These are phyloP conservation scores for Sterrhoptilus dennistouni DNA, from an alignment of 2,113 vertebrate species.

Conservation along the genomic window DNA sequence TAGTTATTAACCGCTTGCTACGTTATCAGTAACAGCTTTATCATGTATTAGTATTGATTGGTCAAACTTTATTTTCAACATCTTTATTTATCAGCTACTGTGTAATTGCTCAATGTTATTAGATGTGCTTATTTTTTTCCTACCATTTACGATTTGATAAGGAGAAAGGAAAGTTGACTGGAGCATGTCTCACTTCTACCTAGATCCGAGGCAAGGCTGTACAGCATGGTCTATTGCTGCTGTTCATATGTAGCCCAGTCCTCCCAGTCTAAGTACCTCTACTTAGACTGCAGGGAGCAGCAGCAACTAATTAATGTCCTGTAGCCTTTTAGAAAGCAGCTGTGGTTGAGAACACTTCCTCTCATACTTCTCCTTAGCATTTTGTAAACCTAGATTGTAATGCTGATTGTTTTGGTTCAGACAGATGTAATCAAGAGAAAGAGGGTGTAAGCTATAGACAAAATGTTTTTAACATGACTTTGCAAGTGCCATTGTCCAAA, in stretches of 20 bases:
- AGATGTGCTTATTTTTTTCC: background rate
- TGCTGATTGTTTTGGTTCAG: background rate
- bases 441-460: background rate
- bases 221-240: background rate
- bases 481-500: background rate
- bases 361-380: background rate
- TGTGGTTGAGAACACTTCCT: background rate
- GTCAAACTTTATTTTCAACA: background rate
- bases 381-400: background rate
- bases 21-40: background rate
- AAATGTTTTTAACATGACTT: background rate
- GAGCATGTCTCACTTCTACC: background rate
- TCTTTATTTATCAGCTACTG: background rate
- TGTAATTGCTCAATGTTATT: background rate
- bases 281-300: background rate
- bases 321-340: background rate
- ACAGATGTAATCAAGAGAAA: background rate
- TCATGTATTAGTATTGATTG: background rate
- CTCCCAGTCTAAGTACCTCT: background rate
- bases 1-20: background rate
- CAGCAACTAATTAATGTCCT: background rate
- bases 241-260: background rate
- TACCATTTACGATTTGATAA: background rate
- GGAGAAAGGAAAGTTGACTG: background rate
- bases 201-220: background rate